Percentiles rank a stretch among this genome's conserved stretches.
Conservation (phyloP, 1,140 invertebrate genomes). For the Drusus annulatus region DNA sequence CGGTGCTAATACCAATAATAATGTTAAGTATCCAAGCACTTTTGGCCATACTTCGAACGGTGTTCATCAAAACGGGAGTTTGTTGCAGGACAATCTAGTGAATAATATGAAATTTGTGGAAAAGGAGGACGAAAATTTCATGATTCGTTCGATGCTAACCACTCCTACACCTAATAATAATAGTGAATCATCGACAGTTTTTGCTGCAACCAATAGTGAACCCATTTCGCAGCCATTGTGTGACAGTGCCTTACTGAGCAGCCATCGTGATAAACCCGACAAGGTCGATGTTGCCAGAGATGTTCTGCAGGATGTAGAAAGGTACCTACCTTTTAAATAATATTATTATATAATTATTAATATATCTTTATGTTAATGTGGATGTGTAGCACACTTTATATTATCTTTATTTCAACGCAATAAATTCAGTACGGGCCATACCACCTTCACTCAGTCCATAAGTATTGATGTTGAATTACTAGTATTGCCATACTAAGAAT, state of each 20-base stretch:
- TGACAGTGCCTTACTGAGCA: slow-evolving; percentile 41
- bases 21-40: neutral
- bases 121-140: slow-evolving; percentile 53
- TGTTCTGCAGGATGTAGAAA: slow-evolving; percentile 77
- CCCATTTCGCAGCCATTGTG: slow-evolving; percentile 40
- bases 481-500: no score
- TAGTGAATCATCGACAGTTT: slow-evolving; percentile 50
- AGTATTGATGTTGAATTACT: no score
- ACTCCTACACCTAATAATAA: slow-evolving; percentile 45
- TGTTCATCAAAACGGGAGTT: neutral
- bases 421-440: no score
- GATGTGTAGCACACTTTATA: no score
- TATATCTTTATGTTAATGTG: no score
- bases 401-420: no score
- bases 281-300: slow-evolving; percentile 72
- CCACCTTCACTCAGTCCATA: no score
- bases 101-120: slow-evolving; percentile 21
- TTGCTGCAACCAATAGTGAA: slow-evolving; percentile 41
- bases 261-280: slow-evolving; percentile 24
- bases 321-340: slow-evolving; percentile 65
- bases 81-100: neutral
- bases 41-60: neutral
- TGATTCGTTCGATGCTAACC: slow-evolving; percentile 56
- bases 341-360: no score
- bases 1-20: no score